Evolutionary conservation across 92 coral and sea anemone genomes (phyloP).

Genomic region (Bergia puertoricense): DNA sequence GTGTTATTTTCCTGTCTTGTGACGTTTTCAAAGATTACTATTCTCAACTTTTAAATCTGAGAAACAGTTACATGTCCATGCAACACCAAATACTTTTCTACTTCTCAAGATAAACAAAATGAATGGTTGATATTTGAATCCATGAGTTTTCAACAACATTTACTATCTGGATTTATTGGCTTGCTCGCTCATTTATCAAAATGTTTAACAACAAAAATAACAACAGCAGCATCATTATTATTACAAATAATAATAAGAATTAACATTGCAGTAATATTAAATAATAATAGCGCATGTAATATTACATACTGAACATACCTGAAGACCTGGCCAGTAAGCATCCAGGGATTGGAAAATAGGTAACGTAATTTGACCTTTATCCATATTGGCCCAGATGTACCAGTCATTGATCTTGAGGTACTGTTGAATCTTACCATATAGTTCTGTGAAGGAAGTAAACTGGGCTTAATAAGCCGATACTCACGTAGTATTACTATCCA

Average conservation of each 20-base stretch:
- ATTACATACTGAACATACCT: constrained; percentile 56
- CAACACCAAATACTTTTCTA: no score
- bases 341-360: constrained; percentile 95
- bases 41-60: not conserved
- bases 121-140: no score
- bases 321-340: constrained; percentile 99
- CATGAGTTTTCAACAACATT: no score
- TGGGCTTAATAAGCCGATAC: not conserved
- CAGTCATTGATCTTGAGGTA: constrained; percentile 88
- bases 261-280: no score
- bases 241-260: no score
- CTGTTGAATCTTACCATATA: constrained; percentile 81
- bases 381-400: constrained; percentile 99
- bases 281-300: no score
- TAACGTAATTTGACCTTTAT: constrained; percentile 91
- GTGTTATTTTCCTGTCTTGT: not conserved
- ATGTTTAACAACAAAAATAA: no score
- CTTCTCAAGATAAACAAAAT: not conserved
- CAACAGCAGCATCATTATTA: no score
- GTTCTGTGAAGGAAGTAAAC: constrained; percentile 50
- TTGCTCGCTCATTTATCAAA: no score
- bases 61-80: no score
- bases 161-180: no score
- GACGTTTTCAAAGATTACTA: not conserved
- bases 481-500: no score